phyloP scores from a whole-genome alignment of 2,113 vertebrate species.

The Psilopsiagon aurifrons region DNA sequence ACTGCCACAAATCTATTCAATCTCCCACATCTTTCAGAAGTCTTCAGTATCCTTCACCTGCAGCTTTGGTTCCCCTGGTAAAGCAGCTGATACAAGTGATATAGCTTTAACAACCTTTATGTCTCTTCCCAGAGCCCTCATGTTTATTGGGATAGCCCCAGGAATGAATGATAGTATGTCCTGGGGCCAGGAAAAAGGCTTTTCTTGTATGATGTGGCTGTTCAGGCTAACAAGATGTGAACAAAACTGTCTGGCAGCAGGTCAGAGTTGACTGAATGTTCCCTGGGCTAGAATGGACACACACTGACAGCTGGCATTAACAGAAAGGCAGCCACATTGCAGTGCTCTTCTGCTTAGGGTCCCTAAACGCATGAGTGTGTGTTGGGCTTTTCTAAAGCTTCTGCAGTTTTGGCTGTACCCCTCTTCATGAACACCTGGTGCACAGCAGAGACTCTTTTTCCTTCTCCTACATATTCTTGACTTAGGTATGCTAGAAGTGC shows the following conservation, averaged over 20 bases:
- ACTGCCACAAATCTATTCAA: neutral
- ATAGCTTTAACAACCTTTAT: neutral
- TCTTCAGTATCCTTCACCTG: neutral
- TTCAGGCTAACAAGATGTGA: neutral
- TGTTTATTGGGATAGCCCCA: neutral
- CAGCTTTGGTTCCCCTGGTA: neutral
- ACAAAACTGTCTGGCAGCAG: neutral
- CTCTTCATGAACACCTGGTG: neutral
- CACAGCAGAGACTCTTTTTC: neutral
- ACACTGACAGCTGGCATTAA: neutral
- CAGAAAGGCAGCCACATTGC: neutral
- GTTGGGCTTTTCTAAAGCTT: neutral
- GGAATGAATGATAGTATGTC: neutral
- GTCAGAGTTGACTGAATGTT: neutral
- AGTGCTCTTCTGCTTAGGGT: neutral
- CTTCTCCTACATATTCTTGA: neutral
- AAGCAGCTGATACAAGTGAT: neutral
- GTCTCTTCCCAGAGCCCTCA: neutral
- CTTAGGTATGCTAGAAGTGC: accelerated
- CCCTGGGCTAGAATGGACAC: neutral
- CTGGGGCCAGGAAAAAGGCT: neutral
- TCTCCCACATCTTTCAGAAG: neutral
- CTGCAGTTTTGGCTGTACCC: neutral
- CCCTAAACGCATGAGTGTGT: neutral
- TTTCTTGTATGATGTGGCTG: neutral